A percentile compares a stretch with the other conserved stretches of the same genome.
These are phyloP conservation scores for Phortica magna DNA, from an alignment of 2,888 invertebrate species.

Conservation along the genomic window DNA sequence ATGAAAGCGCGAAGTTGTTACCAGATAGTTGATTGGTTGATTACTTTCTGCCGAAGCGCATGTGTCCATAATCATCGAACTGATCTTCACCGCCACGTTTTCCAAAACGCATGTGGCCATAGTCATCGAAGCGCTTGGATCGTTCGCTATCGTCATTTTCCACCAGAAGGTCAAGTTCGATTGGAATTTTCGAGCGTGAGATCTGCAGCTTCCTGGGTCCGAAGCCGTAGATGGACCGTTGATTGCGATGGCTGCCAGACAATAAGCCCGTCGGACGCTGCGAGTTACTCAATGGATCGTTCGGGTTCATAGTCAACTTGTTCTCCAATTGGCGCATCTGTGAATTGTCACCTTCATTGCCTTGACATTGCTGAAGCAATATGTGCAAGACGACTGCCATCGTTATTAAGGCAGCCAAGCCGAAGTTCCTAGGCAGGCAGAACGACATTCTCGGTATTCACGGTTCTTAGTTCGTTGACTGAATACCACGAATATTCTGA, in stretches of 20 bases:
- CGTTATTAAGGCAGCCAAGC: slow-evolving; percentile 39
- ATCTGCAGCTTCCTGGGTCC: slow-evolving; percentile 61
- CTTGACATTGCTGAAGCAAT: slow-evolving; percentile 38
- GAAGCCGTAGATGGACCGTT: slow-evolving; percentile 62
- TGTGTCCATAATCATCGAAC: slow-evolving; percentile 87
- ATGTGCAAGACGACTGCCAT: slow-evolving; percentile 41
- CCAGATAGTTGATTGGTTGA: slow-evolving; percentile 11
- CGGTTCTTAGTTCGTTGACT: slow-evolving; percentile 31
- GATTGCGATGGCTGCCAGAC: slow-evolving; percentile 53
- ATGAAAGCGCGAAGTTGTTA: background rate
- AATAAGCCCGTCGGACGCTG: slow-evolving; percentile 36
- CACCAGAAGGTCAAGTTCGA: slow-evolving; percentile 73
- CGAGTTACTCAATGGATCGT: background rate
- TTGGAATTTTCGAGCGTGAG: slow-evolving; percentile 72
- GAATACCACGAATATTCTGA: slow-evolving; percentile 38
- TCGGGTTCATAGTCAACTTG: slow-evolving; percentile 49
- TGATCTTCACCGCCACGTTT: slow-evolving; percentile 82
- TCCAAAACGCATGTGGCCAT: slow-evolving; percentile 84
- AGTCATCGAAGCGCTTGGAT: slow-evolving; percentile 83
- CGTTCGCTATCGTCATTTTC: slow-evolving; percentile 72
- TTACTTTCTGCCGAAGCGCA: slow-evolving; percentile 83
- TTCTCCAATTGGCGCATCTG: slow-evolving; percentile 51
- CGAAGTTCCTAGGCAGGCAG: slow-evolving; percentile 33
- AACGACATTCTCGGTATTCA: slow-evolving; percentile 41
- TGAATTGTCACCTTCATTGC: slow-evolving; percentile 48